A percentile compares a stretch with the other conserved stretches of the same genome.
phyloP scores from a whole-genome alignment of 2,113 vertebrate genomes.

The Platichthys stellatus region DNA sequence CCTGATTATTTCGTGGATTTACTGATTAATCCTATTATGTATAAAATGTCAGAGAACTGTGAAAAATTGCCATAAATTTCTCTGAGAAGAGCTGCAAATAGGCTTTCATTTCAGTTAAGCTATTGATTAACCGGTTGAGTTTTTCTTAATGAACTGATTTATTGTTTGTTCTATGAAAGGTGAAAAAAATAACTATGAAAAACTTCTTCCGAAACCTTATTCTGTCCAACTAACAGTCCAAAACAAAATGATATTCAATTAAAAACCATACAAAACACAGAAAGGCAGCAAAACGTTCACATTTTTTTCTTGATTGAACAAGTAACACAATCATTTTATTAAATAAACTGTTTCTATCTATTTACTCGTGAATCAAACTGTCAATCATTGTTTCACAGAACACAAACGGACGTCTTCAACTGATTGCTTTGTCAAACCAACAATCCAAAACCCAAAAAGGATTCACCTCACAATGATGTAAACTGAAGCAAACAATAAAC shows the following conservation, averaged over 20 bases:
- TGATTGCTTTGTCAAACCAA: too few species aligned
- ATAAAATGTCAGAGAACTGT: not conserved
- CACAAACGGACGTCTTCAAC: not conserved
- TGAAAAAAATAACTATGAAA: not conserved
- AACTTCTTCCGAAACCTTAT: not conserved
- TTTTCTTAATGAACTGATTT: not conserved
- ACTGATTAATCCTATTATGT: not conserved
- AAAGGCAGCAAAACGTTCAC: not conserved
- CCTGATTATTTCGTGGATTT: not conserved
- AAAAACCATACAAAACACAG: not conserved
- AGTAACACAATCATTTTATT: not conserved
- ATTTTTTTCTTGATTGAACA: not conserved
- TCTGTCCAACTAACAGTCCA: not conserved
- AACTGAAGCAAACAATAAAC: not conserved
- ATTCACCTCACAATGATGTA: too few species aligned
- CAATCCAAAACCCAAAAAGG: too few species aligned
- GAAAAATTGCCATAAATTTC: not conserved
- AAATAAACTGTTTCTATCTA: not conserved
- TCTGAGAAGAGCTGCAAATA: not conserved
- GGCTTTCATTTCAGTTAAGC: not conserved
- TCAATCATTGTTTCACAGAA: not conserved
- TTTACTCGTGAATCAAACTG: not conserved
- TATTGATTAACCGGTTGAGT: not conserved
- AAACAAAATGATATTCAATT: not conserved
- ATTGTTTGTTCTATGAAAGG: not conserved